Percentiles rank a stretch among this genome's conserved stretches.
phyloP scores from a whole-genome alignment of 2,888 invertebrate species.

The Schizaphis graminum region DNA sequence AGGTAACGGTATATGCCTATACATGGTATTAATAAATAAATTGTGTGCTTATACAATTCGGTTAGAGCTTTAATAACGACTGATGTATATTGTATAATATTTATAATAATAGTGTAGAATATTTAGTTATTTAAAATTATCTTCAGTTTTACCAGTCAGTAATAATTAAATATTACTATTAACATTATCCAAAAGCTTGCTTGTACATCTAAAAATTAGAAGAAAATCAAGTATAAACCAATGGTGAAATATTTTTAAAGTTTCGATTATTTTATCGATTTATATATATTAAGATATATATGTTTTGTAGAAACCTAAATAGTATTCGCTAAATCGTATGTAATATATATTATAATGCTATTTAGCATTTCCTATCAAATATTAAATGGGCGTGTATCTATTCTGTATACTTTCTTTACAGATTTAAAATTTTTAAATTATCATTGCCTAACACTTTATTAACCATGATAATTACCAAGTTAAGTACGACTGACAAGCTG shows the following conservation, averaged over 20 bases:
- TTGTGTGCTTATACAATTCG: background rate
- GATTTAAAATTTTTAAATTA: background rate
- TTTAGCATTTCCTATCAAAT: background rate
- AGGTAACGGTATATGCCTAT: background rate
- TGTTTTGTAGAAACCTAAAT: background rate
- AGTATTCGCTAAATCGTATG: background rate
- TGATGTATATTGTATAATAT: background rate
- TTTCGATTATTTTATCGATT: too few species aligned
- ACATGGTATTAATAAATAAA: background rate
- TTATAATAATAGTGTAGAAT: background rate
- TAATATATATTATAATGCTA: background rate
- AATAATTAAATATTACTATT: background rate
- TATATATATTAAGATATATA: too few species aligned
- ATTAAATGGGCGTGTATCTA: background rate
- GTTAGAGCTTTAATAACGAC: background rate
- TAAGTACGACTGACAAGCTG: background rate
- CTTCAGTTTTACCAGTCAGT: background rate
- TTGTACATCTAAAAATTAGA: too few species aligned
- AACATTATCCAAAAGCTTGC: background rate
- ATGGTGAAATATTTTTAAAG: too few species aligned
- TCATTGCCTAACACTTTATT: background rate
- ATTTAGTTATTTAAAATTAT: background rate
- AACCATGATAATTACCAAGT: background rate
- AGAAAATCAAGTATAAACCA: too few species aligned
- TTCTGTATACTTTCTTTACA: background rate